Conservation (phyloP, 1,140 invertebrate genomes). For the Heterodera carotae region DNA sequence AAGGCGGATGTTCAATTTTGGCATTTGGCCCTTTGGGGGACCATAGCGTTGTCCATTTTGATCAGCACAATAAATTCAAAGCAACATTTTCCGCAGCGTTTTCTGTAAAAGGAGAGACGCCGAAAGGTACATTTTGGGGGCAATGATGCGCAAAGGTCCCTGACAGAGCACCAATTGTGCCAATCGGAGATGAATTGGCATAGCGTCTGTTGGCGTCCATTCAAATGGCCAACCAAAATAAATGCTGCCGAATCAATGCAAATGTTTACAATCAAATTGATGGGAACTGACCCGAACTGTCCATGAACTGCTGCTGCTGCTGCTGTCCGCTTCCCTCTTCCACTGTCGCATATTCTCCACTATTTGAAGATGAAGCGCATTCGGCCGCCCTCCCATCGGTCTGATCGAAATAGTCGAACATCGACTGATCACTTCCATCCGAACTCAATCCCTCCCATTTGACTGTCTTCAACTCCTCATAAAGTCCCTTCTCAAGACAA, state of each 20-base stretch:
- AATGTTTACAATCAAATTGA: not conserved
- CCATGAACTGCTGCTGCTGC: not conserved
- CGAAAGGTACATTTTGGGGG: constrained; percentile 24
- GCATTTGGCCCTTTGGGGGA: not conserved
- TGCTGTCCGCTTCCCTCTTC: not conserved
- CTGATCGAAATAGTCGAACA: not conserved
- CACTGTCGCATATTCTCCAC: constrained; percentile 8
- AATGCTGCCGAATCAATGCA: not conserved
- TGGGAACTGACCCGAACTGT: not conserved
- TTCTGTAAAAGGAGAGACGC: constrained; percentile 8
- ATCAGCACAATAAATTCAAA: constrained; percentile 19
- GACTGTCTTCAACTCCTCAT: constrained; percentile 20
- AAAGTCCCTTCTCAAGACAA: constrained; percentile 9
- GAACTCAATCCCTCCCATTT: constrained; percentile 17
- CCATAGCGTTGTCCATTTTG: constrained; percentile 21
- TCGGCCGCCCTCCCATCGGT: not conserved
- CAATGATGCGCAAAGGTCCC: constrained; percentile 8
- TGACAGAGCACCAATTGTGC: constrained; percentile 17
- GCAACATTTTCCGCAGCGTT: not conserved
- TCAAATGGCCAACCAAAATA: constrained; percentile 17
- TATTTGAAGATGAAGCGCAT: not conserved
- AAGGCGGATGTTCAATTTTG: not conserved
- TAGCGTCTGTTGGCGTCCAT: not conserved
- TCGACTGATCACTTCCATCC: not conserved
- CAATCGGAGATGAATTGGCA: constrained; percentile 14